These are phyloP conservation scores for Akabosia matsudoensis DNA, from an alignment of 1,140 invertebrate species.

Conservation along the genomic window DNA sequence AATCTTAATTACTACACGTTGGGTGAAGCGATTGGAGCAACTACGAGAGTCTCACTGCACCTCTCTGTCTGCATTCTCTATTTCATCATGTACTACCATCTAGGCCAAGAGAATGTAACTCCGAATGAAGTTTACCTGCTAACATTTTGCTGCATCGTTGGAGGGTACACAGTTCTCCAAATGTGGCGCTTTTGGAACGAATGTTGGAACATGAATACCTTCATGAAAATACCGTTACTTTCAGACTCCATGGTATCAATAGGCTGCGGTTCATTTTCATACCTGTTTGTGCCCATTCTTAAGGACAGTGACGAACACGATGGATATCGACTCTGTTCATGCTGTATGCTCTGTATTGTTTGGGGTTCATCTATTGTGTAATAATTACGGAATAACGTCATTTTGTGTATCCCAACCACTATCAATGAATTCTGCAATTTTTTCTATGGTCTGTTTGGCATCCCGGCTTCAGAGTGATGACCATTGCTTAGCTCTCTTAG, in stretches of 20 bases:
- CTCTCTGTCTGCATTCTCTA: constrained; percentile 32
- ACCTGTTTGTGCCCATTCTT: constrained; percentile 66
- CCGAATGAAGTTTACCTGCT: constrained; percentile 3
- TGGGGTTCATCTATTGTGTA: constrained; percentile 81
- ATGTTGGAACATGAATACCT: background rate
- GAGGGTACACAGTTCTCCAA: constrained; percentile 35
- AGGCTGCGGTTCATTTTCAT: constrained; percentile 37
- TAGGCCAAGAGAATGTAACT: constrained; percentile 23
- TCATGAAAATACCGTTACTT: background rate
- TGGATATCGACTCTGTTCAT: constrained; percentile 96
- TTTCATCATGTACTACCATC: constrained; percentile 37
- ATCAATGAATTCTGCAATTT: constrained; percentile 82
- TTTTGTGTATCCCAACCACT: constrained; percentile 77
- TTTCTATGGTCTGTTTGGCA: constrained; percentile 88
- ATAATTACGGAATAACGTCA: constrained; percentile 81
- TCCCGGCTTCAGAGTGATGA: constrained; percentile 78
- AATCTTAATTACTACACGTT: constrained; percentile 25
- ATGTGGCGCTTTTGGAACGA: background rate
- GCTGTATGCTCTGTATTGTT: constrained; percentile 84
- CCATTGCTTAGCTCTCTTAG: constrained; percentile 83
- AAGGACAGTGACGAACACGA: constrained; percentile 91
- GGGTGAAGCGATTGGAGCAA: constrained; percentile 1
- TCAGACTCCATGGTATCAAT: constrained; percentile 31
- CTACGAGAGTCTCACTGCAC: constrained; percentile 30
- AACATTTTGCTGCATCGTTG: constrained; percentile 11